Evolutionary conservation across 2,113 vertebrate species (phyloP).

Genomic region (Brachyistius frenatus): DNA sequence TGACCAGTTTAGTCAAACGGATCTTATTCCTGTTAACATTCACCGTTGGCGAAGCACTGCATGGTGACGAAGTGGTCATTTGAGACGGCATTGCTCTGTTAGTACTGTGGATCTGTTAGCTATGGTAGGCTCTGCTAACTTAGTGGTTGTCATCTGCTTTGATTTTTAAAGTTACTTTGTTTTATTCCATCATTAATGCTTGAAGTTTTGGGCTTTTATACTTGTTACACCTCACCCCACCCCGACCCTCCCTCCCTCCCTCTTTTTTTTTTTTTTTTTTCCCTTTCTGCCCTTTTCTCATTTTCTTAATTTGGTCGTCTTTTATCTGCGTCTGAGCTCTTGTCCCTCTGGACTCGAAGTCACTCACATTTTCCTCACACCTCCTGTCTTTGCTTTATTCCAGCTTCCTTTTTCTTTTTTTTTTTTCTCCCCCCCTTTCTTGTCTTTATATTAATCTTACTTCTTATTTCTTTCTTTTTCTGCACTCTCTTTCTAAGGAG

Average conservation of each 20-base stretch:
- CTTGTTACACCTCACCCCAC: constrained; percentile 38
- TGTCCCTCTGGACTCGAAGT: constrained; percentile 45
- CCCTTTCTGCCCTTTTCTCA: constrained; percentile 31
- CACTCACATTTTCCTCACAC: constrained; percentile 35
- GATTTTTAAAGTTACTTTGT: constrained; percentile 59
- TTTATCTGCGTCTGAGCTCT: constrained; percentile 50
- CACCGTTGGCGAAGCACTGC: background rate
- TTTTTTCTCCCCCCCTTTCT: background rate
- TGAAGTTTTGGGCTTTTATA: constrained; percentile 72
- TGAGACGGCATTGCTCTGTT: constrained; percentile 49
- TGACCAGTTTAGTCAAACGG: background rate
- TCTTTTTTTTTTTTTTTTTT: background rate
- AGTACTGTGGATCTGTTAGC: constrained; percentile 61
- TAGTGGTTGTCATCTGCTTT: constrained; percentile 65
- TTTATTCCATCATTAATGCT: constrained; percentile 72
- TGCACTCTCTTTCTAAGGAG: constrained; percentile 60
- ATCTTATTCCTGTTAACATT: no score
- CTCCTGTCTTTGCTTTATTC: constrained; percentile 21
- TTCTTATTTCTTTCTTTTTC: constrained; percentile 24
- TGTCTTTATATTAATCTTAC: constrained; percentile 51
- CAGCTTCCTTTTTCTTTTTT: background rate
- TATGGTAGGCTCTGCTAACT: constrained; percentile 50
- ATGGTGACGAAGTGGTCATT: constrained; percentile 56
- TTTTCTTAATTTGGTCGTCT: constrained; percentile 38
- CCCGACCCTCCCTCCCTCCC: background rate